These are phyloP conservation scores for Philonicus albiceps DNA, from an alignment of 2,888 invertebrate species.

Conservation along the genomic window DNA sequence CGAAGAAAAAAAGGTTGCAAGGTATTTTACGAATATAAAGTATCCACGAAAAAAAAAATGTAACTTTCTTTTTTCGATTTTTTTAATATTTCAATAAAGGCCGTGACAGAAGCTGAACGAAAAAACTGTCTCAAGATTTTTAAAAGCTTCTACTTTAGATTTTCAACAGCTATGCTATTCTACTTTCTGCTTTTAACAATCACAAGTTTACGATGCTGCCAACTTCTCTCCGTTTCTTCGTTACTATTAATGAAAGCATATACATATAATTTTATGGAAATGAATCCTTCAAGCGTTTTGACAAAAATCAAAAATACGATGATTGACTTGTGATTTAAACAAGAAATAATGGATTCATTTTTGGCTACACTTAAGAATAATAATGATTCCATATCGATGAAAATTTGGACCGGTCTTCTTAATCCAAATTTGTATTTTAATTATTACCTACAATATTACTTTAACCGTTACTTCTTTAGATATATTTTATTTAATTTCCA, in stretches of 20 bases:
- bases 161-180: not conserved
- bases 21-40: not conserved
- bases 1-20: not conserved
- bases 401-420: not conserved
- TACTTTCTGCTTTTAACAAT: not conserved
- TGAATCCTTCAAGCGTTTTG: not conserved
- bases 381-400: not conserved
- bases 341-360: no score
- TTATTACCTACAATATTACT: no score
- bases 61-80: not conserved
- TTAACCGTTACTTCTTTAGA: no score
- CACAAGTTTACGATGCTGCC: not conserved
- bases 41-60: not conserved
- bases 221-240: not conserved
- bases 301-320: not conserved
- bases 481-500: no score
- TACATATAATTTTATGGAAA: not conserved
- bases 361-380: not conserved
- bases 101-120: not conserved
- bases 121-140: not conserved
- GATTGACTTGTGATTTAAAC: not conserved
- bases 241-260: not conserved
- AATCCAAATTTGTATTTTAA: no score
- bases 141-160: not conserved
- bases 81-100: not conserved